These are phyloP conservation scores for Tipula lateralis DNA, from an alignment of 2,888 invertebrate species.

Conservation along the genomic window DNA sequence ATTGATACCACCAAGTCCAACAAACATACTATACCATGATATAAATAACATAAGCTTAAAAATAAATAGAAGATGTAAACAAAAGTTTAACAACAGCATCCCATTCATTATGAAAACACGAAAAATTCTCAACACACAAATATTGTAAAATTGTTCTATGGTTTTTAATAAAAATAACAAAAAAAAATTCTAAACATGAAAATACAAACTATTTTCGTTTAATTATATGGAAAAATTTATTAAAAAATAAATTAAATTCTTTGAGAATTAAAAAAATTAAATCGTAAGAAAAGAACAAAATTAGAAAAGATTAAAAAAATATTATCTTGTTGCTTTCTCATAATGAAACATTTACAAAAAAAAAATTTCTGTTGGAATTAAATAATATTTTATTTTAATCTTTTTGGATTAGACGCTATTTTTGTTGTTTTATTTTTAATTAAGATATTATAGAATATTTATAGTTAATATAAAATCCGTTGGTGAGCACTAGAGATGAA, in stretches of 20 bases:
- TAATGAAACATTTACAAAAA: background rate
- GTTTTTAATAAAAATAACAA: background rate
- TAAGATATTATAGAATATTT: background rate
- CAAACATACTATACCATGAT: background rate
- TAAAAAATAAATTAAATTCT: conserved; percentile 14
- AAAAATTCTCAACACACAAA: background rate
- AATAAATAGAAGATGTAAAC: background rate
- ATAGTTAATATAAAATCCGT: background rate
- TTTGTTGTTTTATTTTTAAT: background rate
- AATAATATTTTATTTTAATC: background rate
- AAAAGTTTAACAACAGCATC: background rate
- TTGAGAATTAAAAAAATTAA: background rate
- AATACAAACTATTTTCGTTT: background rate
- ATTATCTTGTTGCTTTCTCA: background rate
- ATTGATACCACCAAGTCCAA: background rate
- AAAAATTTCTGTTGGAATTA: background rate
- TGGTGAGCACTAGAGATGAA: background rate
- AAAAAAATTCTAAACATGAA: background rate
- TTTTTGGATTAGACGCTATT: background rate
- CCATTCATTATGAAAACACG: background rate
- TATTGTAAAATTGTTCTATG: background rate
- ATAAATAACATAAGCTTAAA: background rate
- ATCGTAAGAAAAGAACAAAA: background rate
- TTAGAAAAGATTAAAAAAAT: conserved; percentile 4
- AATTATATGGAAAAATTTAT: conserved; percentile 5